phyloP scores from a whole-genome alignment of 2,113 vertebrate species.

The Triplophysa tibetana region DNA sequence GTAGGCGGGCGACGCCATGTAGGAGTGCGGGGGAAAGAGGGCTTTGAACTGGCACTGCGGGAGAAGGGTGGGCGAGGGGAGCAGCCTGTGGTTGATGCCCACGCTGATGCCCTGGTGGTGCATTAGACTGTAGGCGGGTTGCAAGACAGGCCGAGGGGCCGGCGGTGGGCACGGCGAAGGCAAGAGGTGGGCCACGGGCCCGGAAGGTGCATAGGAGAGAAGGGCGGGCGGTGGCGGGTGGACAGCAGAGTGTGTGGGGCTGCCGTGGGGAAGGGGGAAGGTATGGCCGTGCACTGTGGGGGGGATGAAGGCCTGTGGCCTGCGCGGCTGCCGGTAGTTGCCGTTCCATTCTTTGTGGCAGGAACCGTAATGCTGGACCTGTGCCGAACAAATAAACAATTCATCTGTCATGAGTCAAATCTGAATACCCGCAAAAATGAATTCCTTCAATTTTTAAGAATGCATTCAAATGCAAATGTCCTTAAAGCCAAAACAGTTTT shows the following conservation, averaged over 20 bases:
- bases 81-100: constrained; percentile 81
- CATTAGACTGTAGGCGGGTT: constrained; percentile 84
- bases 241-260: constrained; percentile 81
- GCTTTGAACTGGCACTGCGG: constrained; percentile 84
- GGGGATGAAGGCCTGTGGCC: constrained; percentile 88
- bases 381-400: not conserved
- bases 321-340: constrained; percentile 82
- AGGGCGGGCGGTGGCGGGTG: constrained; percentile 80
- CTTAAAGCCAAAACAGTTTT: no score
- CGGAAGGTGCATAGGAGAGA: constrained; percentile 82
- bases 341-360: constrained; percentile 93
- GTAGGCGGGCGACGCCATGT: constrained; percentile 88
- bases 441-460: no score
- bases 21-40: constrained; percentile 87
- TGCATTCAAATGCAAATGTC: no score
- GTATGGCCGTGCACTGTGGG: constrained; percentile 80
- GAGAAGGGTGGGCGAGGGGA: constrained; percentile 76
- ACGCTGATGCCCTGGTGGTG: constrained; percentile 88
- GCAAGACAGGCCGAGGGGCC: constrained; percentile 77
- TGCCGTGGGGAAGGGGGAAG: constrained; percentile 85
- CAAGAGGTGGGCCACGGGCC: constrained; percentile 81
- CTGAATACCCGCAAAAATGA: no score
- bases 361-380: constrained; percentile 88
- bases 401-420: no score
- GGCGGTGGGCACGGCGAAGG: constrained; percentile 78